Evolutionary conservation across 2,797 vertebrate species (phyloP).

Genomic region (Aldrovandia affinis): DNA sequence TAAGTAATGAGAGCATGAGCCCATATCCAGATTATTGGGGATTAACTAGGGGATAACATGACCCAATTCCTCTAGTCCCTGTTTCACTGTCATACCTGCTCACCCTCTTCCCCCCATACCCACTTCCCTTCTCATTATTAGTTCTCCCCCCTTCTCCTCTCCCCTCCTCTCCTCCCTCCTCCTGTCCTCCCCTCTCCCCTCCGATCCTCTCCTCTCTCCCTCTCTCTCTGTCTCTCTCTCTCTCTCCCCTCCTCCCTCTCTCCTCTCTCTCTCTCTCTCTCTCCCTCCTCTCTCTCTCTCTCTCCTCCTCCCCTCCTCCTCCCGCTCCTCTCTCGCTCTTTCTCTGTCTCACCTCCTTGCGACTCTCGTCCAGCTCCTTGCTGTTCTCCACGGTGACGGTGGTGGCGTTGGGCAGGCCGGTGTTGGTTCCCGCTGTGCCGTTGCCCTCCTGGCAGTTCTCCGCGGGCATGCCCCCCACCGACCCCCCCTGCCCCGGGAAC

Average conservation of each 20-base stretch:
- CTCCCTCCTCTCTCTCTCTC: neutral
- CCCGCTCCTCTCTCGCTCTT: neutral
- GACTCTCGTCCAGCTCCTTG: slow-evolving; percentile 81
- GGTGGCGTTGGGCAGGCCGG: slow-evolving; percentile 63
- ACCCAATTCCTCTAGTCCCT: too few relatives aligned
- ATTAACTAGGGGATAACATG: too few relatives aligned
- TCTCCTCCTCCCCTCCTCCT: neutral
- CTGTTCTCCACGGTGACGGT: slow-evolving; percentile 70
- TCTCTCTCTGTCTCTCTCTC: neutral
- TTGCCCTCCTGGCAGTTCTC: slow-evolving; percentile 60
- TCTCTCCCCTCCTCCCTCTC: neutral
- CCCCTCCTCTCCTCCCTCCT: too few relatives aligned
- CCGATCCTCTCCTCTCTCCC: slow-evolving; percentile 56
- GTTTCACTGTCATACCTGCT: too few relatives aligned
- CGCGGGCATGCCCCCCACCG: slow-evolving; percentile 43
- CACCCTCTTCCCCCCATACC: too few relatives aligned
- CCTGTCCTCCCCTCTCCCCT: too few relatives aligned
- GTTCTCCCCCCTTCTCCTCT: too few relatives aligned
- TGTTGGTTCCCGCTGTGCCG: slow-evolving; percentile 51
- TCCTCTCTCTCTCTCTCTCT: neutral
- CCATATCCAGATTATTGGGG: too few relatives aligned
- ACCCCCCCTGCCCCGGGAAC: slow-evolving; percentile 60
- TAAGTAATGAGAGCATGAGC: too few relatives aligned
- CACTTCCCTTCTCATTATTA: too few relatives aligned
- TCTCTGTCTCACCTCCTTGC: slow-evolving; percentile 76